Conservation (phyloP, 30 jellyfish, hydroid and myxozoan species). For the Cassiopea andromeda region DNA sequence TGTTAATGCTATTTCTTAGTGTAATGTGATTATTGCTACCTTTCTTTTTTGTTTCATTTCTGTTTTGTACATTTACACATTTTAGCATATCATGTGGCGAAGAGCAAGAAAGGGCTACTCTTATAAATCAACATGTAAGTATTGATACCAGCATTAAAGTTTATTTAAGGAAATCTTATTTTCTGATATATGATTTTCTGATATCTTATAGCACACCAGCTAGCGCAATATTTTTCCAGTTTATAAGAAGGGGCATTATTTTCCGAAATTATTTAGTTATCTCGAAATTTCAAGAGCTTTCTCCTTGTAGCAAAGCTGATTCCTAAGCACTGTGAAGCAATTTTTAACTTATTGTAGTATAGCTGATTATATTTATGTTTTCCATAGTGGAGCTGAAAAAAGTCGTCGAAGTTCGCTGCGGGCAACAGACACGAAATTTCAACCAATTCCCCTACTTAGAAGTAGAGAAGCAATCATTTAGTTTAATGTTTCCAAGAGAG, state of each 20-base stretch:
- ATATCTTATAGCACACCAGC: no score
- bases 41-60: background rate
- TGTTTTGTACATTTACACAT: background rate
- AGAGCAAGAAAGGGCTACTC: constrained; percentile 72
- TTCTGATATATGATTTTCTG: background rate
- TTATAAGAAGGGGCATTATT: no score
- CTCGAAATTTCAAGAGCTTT: no score
- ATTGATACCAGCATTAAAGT: background rate
- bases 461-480: constrained; percentile 92
- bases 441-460: constrained; percentile 81
- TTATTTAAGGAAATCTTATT: no score
- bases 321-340: no score
- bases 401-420: constrained; percentile 90
- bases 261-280: no score
- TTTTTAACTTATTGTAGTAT: background rate
- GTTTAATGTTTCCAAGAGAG: constrained; percentile 87
- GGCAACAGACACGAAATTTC: constrained; percentile 90
- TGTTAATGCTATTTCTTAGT: background rate
- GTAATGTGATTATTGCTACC: background rate
- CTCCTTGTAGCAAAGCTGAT: no score
- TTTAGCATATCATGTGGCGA: constrained; percentile 93
- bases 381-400: constrained; percentile 69
- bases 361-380: background rate
- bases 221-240: no score
- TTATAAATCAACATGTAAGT: constrained; percentile 69